Evolutionary conservation across 1,140 invertebrate genomes (phyloP), one percentile per base, ranked within the genome.

Genomic region (Pararge aegeria): DNA sequence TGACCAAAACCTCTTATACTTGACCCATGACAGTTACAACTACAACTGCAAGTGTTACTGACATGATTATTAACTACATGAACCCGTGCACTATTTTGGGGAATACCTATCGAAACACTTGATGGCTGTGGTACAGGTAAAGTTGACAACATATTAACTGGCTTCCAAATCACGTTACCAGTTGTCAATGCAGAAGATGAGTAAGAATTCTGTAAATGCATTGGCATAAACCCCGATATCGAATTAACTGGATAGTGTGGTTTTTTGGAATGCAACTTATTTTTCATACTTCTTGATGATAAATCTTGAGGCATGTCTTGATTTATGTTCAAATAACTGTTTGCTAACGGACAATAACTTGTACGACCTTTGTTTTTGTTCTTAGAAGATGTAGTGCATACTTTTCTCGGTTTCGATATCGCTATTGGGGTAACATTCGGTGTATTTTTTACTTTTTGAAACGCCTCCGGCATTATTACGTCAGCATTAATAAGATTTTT

Each of bases 101-200:
- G 46, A 5, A 49, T 27, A 16, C 30, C 7, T 5, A 64, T 37
- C 27, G 55, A 27, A 2, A 57, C 13, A 18, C 50, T 13, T 27
- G 65, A 19, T 13, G 61, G 0, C 1, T 51, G 10, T 49, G 61
- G 19, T 21, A 19, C 18, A 24, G 69, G 40, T 42, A 68, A 10
- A n/a, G 70, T 15, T 19, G 72, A 66, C 38, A 70, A 24, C 9
- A 75, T 42, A 46, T 66, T 77, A 5, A 75, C 9, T 5, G 72
- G 78, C 20, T 74, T 77, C 72, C 70, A 78, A 13, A 77, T n/a
- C 7, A 78, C 48, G 42, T 71, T 71, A 9, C 66, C 67, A n/a
- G 66, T 50, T 15, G 30, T 4, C 1, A 44, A n/a, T 13, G 61
- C 1, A 13, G 55, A 9, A 44, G 34, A 0, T 30, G 19, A 5